Conservation (phyloP, 2,888 invertebrate genomes). For the Hypercompe scribonia region DNA sequence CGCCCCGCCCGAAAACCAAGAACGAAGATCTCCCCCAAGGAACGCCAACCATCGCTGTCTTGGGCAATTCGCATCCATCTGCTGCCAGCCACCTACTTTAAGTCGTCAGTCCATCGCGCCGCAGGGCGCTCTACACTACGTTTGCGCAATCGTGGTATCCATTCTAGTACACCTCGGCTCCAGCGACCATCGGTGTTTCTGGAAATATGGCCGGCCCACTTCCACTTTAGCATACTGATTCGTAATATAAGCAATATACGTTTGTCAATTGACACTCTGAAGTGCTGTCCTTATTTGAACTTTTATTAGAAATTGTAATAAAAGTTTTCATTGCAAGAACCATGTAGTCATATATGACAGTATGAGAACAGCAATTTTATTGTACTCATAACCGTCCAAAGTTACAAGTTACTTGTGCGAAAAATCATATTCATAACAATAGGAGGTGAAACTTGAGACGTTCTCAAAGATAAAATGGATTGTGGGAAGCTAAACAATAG, state of each 20-base stretch:
- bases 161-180: no score
- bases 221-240: no score
- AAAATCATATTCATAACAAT: slow-evolving; percentile 4
- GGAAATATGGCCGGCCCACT: no score
- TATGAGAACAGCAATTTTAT: neutral
- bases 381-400: neutral
- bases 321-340: neutral
- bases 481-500: neutral
- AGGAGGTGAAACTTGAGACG: neutral
- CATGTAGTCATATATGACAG: neutral
- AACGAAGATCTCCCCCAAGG: no score
- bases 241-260: slow-evolving; percentile 1
- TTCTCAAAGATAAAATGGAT: neutral
- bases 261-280: neutral
- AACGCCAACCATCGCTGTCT: no score
- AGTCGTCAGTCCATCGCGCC: no score
- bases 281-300: slow-evolving; percentile 2
- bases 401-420: neutral
- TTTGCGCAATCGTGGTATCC: no score
- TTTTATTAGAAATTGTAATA: slow-evolving; percentile 4
- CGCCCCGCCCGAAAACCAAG: no score
- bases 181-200: no score
- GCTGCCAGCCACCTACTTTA: no score
- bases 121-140: no score
- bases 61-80: no score